Conservation (phyloP, 2,888 invertebrate species). For the Aplocera efformata region DNA sequence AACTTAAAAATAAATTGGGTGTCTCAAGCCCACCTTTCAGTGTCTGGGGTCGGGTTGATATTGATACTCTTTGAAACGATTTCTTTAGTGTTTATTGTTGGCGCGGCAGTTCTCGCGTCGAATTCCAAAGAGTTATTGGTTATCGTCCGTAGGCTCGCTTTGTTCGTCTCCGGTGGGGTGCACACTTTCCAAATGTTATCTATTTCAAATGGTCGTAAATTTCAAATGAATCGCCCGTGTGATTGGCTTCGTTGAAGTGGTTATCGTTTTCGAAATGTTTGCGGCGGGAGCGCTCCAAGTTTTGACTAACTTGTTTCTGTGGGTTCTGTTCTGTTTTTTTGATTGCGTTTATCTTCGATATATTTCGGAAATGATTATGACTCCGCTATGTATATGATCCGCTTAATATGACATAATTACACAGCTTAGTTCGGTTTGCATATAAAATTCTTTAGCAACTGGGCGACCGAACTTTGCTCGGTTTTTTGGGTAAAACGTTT, state of each 20-base stretch:
- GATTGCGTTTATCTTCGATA: too few species aligned
- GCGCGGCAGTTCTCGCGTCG: slow-evolving; percentile 44
- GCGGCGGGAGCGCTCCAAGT: slow-evolving; percentile 29
- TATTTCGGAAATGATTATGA: slow-evolving; percentile 20
- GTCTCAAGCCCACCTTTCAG: slow-evolving; percentile 35
- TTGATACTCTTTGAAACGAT: slow-evolving; percentile 39
- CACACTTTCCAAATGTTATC: slow-evolving; percentile 42
- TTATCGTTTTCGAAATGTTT: slow-evolving; percentile 43
- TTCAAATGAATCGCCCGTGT: slow-evolving; percentile 52
- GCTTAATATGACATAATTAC: too few species aligned
- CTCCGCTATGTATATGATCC: too few species aligned
- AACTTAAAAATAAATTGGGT: slow-evolving; percentile 57
- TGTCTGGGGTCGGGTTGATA: slow-evolving; percentile 20
- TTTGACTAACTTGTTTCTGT: too few species aligned
- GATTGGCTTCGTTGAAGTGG: slow-evolving; percentile 50
- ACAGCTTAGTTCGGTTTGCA: too few species aligned
- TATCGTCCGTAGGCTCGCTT: slow-evolving; percentile 49
- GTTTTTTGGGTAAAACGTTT: too few species aligned
- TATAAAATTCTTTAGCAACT: too few species aligned
- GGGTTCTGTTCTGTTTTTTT: not conserved
- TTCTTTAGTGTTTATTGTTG: slow-evolving; percentile 46
- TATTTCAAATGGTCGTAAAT: slow-evolving; percentile 51
- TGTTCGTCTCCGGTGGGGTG: slow-evolving; percentile 41
- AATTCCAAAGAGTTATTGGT: slow-evolving; percentile 52
- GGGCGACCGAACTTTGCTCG: too few species aligned